Evolutionary conservation across 2,797 vertebrate species (phyloP).

Genomic region (Dicrostonyx torquatus): DNA sequence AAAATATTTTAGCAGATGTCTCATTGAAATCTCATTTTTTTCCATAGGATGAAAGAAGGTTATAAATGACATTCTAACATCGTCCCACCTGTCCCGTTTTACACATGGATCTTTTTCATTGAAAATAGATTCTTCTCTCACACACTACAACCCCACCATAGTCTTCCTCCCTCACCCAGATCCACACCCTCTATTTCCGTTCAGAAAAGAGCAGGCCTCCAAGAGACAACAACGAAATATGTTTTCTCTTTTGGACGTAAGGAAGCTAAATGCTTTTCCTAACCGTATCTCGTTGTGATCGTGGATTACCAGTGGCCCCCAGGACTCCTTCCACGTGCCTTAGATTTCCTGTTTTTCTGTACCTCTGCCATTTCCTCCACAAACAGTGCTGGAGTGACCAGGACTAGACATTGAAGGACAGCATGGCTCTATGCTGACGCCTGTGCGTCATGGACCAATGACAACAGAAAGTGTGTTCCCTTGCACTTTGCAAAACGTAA

Average conservation of each 20-base stretch:
- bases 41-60: not conserved
- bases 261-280: not conserved
- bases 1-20: not conserved
- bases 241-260: not conserved
- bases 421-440: not conserved
- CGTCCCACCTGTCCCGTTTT: not conserved
- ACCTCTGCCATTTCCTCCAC: not conserved
- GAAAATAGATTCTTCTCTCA: not conserved
- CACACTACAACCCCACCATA: not conserved
- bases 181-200: not conserved
- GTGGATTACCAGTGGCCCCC: not conserved
- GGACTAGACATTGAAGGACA: not conserved
- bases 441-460: not conserved
- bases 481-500: not conserved
- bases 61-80: not conserved
- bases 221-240: not conserved
- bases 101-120: not conserved
- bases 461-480: not conserved
- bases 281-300: not conserved
- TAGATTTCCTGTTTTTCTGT: not conserved
- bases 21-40: slow-evolving; percentile 16
- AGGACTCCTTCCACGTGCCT: not conserved
- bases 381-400: not conserved
- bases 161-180: not conserved
- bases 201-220: not conserved